Base-by-base conservation (phyloP, 1,140 invertebrate species). In the Drosophila athabasca region DNA sequence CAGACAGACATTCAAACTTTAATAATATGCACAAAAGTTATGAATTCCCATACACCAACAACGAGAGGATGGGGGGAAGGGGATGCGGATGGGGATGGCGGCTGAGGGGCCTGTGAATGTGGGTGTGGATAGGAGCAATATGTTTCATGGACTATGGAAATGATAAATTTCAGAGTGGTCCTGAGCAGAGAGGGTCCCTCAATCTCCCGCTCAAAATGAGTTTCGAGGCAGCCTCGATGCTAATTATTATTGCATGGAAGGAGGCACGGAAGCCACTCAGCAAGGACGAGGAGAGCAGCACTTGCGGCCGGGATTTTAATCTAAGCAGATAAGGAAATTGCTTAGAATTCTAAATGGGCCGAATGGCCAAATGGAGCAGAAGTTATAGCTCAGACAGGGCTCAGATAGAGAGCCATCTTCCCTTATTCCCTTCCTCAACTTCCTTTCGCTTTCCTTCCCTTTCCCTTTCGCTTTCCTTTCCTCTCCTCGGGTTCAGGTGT, bases 11-110 rank as follows among this genome's bases (percentile, higher is more conserved):
- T 2, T 31, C 41, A 48, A 29, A 67, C 52, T 66, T 62, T 78
- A 87, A 85, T 87, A 85, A 78, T 85, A 85, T 85, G 82, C 81
- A 87, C 62, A 72, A 88, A 87, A 87, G 82, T 87, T 87, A 88
- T 88, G 83, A 87, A 82, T 88, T 79, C 67, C 66, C 53, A n/a
- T 48, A 51, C 69, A 69, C 54, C 54, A 65, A 60, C 61, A 62
- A 64, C 19, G 35, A 3, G 9, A 4, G 51, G 35, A 39, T 46
- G 51, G 8, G 39, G 22, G 22, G 22, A 2, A 1, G 22, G n/a
- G n/a, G n/a, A n/a, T n/a, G 2, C 22, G 1, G 22, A 22, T 22
- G 22, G 22, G 22, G 22, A 29, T 29, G 29, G 29, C 2, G 29
- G 6, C 3, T 6, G 26, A 6, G 26, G n/a, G n/a, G n/a, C n/a